These are phyloP conservation scores for Sesia apiformis DNA, from an alignment of 2,888 invertebrate species.

Conservation along the genomic window DNA sequence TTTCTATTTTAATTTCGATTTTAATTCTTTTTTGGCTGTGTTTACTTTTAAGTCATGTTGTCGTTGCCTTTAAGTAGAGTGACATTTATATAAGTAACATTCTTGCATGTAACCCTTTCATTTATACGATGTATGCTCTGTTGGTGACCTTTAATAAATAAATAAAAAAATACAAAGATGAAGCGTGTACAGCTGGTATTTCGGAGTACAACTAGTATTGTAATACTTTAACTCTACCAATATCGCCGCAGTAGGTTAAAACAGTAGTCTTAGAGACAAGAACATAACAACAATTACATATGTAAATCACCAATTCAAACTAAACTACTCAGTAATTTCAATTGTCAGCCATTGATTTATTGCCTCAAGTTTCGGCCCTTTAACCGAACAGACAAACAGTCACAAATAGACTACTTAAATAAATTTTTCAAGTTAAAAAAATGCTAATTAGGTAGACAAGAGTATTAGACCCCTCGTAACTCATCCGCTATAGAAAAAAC, in stretches of 20 bases:
- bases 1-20: too few species aligned
- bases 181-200: too few species aligned
- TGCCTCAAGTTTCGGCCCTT: conserved; percentile 37
- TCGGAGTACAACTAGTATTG: too few species aligned
- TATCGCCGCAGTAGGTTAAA: not conserved
- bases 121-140: too few species aligned
- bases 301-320: not conserved
- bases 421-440: conserved; percentile 46
- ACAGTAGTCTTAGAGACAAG: not conserved
- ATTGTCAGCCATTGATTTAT: conserved; percentile 26
- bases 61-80: too few species aligned
- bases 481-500: conserved; percentile 10
- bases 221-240: too few species aligned
- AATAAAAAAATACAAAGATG: too few species aligned
- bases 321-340: not conserved
- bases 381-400: conserved; percentile 34
- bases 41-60: too few species aligned
- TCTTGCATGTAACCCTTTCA: too few species aligned
- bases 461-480: conserved; percentile 5
- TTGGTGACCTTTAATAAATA: too few species aligned
- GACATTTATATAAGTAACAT: too few species aligned
- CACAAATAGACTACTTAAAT: conserved; percentile 53
- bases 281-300: not conserved
- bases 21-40: too few species aligned
- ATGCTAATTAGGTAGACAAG: conserved; percentile 26